phyloP scores from a whole-genome alignment of 2,113 vertebrate genomes.

The Corynorhinus townsendii region DNA sequence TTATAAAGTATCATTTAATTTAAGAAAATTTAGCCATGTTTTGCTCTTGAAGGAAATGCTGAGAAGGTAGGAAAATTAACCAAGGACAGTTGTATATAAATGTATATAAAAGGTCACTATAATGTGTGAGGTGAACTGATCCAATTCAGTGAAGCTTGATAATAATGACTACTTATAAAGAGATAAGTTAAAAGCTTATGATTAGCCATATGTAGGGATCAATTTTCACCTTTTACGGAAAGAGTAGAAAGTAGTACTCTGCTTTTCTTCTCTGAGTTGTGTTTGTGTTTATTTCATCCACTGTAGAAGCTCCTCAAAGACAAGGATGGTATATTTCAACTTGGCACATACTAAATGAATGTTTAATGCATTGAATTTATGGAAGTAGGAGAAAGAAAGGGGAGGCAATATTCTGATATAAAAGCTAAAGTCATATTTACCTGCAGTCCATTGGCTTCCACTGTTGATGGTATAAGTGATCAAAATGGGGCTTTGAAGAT shows the following conservation, averaged over 20 bases:
- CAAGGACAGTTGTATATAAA: background rate
- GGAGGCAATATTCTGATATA: background rate
- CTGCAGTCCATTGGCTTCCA: background rate
- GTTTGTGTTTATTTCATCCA: background rate
- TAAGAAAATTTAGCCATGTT: background rate
- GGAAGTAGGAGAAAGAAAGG: background rate
- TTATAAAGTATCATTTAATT: background rate
- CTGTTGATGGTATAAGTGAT: constrained; percentile 3
- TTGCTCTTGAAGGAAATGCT: background rate
- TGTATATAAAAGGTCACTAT: background rate
- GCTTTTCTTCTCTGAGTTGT: background rate
- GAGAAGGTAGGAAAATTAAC: background rate
- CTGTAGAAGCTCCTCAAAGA: background rate
- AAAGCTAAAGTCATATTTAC: constrained; percentile 27
- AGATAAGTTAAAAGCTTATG: background rate
- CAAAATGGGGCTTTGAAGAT: background rate
- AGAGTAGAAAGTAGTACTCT: background rate
- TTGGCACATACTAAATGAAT: background rate
- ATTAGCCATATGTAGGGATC: background rate
- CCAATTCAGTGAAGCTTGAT: background rate
- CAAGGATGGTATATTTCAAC: background rate
- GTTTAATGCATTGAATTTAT: background rate
- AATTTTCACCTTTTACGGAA: background rate
- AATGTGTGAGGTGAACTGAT: background rate
- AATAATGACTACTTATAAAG: background rate